Conservation (phyloP, 1,140 invertebrate species). For the Notospermus geniculatus region DNA sequence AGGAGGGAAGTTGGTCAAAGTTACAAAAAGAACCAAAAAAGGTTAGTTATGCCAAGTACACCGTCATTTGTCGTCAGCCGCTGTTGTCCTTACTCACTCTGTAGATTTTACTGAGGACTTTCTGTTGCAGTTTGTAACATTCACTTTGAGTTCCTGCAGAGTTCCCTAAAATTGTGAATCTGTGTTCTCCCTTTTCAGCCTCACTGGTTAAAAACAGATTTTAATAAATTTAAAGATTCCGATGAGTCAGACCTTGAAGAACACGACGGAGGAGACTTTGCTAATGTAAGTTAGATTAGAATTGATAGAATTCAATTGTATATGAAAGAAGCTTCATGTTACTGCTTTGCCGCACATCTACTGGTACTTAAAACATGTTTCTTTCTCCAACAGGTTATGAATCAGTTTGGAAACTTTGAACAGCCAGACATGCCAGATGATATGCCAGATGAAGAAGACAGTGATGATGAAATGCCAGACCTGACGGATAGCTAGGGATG, state of each 20-base stretch:
- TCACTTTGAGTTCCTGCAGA: constrained; percentile 65
- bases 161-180: not conserved
- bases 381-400: not conserved
- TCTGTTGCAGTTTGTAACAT: too few species aligned
- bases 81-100: too few species aligned
- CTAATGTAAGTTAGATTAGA: constrained; percentile 58
- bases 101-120: too few species aligned
- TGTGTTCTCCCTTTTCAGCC: constrained; percentile 54
- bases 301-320: not conserved
- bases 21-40: constrained; percentile 85
- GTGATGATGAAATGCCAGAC: not conserved
- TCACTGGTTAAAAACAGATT: constrained; percentile 96
- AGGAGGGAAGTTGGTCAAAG: constrained; percentile 77
- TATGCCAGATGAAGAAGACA: constrained; percentile 13
- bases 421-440: not conserved
- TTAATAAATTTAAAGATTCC: constrained; percentile 96
- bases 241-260: constrained; percentile 73
- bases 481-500: too few species aligned
- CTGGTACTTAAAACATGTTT: too few species aligned
- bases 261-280: constrained; percentile 46
- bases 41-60: constrained; percentile 32
- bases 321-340: not conserved
- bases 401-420: not conserved
- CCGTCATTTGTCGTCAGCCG: too few species aligned
- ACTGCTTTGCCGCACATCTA: too few species aligned